Base-by-base conservation (phyloP, 2,113 vertebrate species). In the Heterotilapia buettikoferi region DNA sequence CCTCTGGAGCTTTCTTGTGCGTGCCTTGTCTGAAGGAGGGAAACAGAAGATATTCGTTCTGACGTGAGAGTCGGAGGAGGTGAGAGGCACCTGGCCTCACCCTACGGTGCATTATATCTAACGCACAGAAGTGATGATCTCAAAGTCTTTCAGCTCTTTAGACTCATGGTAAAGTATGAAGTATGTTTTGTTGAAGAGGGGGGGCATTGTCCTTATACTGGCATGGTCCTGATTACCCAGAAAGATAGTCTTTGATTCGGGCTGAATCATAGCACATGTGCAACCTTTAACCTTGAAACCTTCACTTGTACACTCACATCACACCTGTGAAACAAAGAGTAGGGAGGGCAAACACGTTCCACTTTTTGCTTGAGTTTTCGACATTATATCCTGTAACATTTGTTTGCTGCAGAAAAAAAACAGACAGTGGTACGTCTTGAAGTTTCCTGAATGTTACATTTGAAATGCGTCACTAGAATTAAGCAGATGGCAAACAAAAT, bases 11-110 rank as follows among this genome's bases (percentile, higher is more conserved):
- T 85, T 88, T 83, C 80, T 76, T 73, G 26, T 53, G 29, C 4
- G 4, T 26, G 80, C n/a, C 56, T 63, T 5, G 29, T 63, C 57
- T 18, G 59, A 87, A 78, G 86, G 79, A 90, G 54, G 80, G 83
- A 93, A 91, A 85, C 36, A 24, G 80, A 61, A 88, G 84, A 88
- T 86, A 88, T 89, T 82, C 5, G 16, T 57, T 85, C 80, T 80
- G 91, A 93, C 90, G 21, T 9, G 54, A 83, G 80, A 87, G 61
- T 63, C 43, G 19, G 14, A 33, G 82, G 38, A 85, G 40, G 47
- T 84, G 61, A 68, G 71, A 26, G 4, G 84, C 86, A 86, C 86
- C 84, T 84, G 84, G 83, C 26, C 38, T 90, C 53, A 85, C 86
- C 86, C 66, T 61, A 4, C 36, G 6, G 73, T 16, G 2, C 76